A percentile compares a stretch with the other conserved stretches of the same genome.
Evolutionary conservation across 2,113 vertebrate genomes (phyloP).

Genomic region (Phocoena sinus): DNA sequence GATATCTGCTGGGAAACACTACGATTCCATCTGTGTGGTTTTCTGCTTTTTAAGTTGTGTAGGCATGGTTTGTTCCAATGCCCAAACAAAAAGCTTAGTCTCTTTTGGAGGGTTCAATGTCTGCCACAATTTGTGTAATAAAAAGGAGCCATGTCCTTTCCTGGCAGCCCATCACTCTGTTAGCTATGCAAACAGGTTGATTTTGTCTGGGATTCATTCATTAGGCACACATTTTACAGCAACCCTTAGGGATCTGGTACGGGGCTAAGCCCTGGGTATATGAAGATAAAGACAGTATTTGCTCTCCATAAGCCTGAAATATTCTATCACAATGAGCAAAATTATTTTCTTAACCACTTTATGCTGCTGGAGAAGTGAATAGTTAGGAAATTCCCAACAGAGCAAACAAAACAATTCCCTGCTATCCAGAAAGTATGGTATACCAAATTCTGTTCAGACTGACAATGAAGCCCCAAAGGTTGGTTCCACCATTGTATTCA

Average conservation of each 20-base stretch:
- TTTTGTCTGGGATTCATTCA: background rate
- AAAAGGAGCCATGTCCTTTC: background rate
- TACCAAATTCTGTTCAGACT: background rate
- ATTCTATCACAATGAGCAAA: background rate
- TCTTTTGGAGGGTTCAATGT: background rate
- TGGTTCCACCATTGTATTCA: background rate
- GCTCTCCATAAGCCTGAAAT: background rate
- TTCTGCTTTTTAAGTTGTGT: background rate
- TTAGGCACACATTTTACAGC: background rate
- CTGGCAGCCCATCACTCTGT: background rate
- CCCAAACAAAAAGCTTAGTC: background rate
- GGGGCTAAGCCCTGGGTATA: background rate
- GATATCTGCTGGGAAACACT: background rate
- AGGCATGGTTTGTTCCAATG: background rate
- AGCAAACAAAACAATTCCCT: background rate
- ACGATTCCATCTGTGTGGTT: background rate
- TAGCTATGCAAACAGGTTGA: background rate
- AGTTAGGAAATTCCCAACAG: background rate
- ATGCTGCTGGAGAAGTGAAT: background rate
- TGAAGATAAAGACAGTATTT: background rate
- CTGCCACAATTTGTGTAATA: background rate
- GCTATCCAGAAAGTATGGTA: background rate
- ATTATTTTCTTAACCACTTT: background rate
- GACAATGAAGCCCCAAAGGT: background rate
- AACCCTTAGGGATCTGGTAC: background rate